Conservation (phyloP, 2,797 vertebrate genomes). For the Clarias pachynema region DNA sequence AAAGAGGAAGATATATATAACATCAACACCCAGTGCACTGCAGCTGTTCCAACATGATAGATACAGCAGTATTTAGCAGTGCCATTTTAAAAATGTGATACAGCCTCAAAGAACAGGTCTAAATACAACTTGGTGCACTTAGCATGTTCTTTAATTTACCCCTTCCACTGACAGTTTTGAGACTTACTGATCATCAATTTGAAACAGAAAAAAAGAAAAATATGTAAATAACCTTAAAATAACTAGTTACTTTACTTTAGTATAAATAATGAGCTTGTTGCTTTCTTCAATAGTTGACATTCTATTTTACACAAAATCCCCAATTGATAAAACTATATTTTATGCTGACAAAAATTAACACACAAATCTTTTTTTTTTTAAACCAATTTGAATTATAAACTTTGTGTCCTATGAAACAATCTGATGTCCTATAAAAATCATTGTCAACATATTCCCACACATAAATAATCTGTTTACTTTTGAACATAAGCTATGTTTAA, state of each 20-base stretch:
- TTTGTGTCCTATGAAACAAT: neutral
- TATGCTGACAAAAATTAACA: neutral
- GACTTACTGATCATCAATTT: neutral
- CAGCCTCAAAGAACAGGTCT: neutral
- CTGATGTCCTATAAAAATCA: neutral
- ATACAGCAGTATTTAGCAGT: neutral
- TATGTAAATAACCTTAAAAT: neutral
- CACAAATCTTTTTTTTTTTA: neutral
- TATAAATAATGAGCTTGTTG: neutral
- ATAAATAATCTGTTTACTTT: neutral
- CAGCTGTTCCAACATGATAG: conserved; percentile 22
- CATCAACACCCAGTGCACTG: conserved; percentile 16
- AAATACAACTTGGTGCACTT: neutral
- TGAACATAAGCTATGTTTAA: neutral
- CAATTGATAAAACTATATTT: neutral
- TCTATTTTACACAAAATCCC: neutral
- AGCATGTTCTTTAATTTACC: neutral
- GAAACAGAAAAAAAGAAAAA: neutral
- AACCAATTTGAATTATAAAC: neutral
- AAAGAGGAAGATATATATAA: conserved; percentile 6
- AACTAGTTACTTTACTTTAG: neutral
- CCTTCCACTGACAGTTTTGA: neutral
- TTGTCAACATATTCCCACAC: too few relatives aligned
- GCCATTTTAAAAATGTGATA: neutral
- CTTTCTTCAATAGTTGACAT: neutral